Base-by-base conservation (phyloP, 2,797 vertebrate genomes). In the Megalops cyprinoides region DNA sequence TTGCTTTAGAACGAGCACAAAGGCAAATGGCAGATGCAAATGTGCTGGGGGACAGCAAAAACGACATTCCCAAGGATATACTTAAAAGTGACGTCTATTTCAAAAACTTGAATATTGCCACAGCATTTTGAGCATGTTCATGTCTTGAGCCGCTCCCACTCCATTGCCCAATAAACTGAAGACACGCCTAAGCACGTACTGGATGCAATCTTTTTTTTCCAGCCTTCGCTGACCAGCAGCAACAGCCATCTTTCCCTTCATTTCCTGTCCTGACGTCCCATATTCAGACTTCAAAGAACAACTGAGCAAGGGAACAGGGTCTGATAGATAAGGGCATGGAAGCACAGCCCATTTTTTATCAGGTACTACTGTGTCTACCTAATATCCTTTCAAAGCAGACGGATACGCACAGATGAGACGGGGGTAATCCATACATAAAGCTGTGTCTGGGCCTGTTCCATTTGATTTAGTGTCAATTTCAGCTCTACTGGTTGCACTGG, bases 381-480 rank as follows among this genome's bases (percentile, higher is more conserved):
- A 58, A 58, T 60, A 25, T 37, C 37, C 76, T 77, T 46, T 62
- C 55, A 44, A 60, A 10, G 55, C 55, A 58, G 53, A 46, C 18
- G 23, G 37, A 77, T 42, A 44, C 20, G 48, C 48, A 53, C 55
- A 53, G 49, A 53, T 53, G 25, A 75, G 44, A 23, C 5, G 48
- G 3, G 12, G 20, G 48, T 34, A 51, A 77, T 58, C 76, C 37
- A 60, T 20, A 55, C 20, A 37, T 34, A 76, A 76, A 55, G 53
- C 75, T 37, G 15, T 10, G 31, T 56, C 75, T 76, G 31, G 28
- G 3, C 34, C 31, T 25, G 55, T 42, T 60, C 55, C 31, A n/a
- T 34, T 77, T 58, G 3, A 77, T 77, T 77, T 60, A 60, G 53
- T 25, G 76, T 60, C 76, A 42, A 39, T 44, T 58, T 60, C 4